Base-by-base conservation (phyloP, 2,113 vertebrate genomes). In the Todiramphus saurophagus region DNA sequence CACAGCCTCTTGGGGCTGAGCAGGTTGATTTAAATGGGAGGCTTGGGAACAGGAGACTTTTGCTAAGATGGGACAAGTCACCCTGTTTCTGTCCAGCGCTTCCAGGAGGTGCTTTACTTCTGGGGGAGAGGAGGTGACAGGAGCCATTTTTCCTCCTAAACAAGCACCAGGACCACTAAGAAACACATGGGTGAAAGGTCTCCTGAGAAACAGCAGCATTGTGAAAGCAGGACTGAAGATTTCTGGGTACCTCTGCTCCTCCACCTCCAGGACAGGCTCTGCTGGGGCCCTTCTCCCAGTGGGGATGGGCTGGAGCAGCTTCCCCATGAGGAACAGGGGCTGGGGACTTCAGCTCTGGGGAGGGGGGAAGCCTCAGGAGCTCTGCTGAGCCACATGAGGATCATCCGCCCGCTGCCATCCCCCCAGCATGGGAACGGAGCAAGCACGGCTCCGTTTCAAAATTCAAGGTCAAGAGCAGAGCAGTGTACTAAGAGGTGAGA, bases 121-220 rank as follows among this genome's bases (percentile, higher is more conserved):
- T 11, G 55, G 25, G 39, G 23, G 41, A 37, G 41, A 11, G n/a
- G 50, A 28, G n/a, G 19, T 31, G 48, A 35, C 14, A 5, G 19
- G 55, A 30, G 53, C 16, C 10, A 11, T 51, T 33, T 31, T 23
- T 23, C 33, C 58, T 18, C 39, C 9, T 19, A 46, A 69, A 23
- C 35, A 30, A 66, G 86, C 13, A n/a, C 16, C 12, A 19, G 46
- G 46, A 46, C 46, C 46, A 46, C 46, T 48, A 17, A 25, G 55
- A 76, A 46, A 83, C 8, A 19, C 0, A 1, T 11, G 2, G 10
- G 23, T 6, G 0, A 16, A 39, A 46, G 41, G 11, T 30, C 50
- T 41, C 55, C 15, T 9, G 11, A 56, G 30, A 46, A 53, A 14
- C 72, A 12, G 31, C 30, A 5, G 87, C 23, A 28, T 2, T 16